Base-by-base conservation (phyloP, 2,888 invertebrate genomes). In the Metellina segmentata region DNA sequence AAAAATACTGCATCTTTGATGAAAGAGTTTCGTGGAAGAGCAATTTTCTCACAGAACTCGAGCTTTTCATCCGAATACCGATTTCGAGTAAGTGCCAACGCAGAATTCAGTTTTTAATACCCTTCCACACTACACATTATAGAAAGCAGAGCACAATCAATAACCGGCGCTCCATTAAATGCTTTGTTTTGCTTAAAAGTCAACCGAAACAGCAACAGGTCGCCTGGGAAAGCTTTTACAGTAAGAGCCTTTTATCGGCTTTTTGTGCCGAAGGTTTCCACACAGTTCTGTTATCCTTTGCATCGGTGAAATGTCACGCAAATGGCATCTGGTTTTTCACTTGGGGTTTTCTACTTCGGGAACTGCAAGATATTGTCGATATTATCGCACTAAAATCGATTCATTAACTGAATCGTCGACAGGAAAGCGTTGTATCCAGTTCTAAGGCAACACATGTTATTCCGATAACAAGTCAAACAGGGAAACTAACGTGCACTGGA, bases 211-310 rank as follows among this genome's bases (percentile, higher is more conserved):
- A 34, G 74, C 74, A 83, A 74, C 74, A 74, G 83, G 74, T 74
- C 71, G 82, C 48, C 11, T 61, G 48, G 70, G 53, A 74, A 72
- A 74, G 72, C 74, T 74, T 83, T 83, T 53, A 74, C 74, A 34
- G 72, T n/a, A 16, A 74, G 52, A 70, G 8, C 74, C 52, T 83
- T 83, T 83, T 83, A 83, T 83, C 83, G 83, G 83, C 83, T 83
- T 83, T 74, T 20, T 11, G 51, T 48, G 8, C 7, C n/a, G n/a
- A n/a, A 51, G 9, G 9, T 9, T 19, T 69, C 69, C 8, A 5
- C 48, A n/a, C 61, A 48, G 9, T 51, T 11, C n/a, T 83, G 74
- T 74, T 74, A 74, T 71, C 74, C 83, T 20, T 16, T n/a, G 51
- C 52, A 83, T 53, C 34, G 53, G 74, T 72, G 34, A 83, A 83